Conservation (phyloP, 2,888 invertebrate species). For the Desoria tigrina region DNA sequence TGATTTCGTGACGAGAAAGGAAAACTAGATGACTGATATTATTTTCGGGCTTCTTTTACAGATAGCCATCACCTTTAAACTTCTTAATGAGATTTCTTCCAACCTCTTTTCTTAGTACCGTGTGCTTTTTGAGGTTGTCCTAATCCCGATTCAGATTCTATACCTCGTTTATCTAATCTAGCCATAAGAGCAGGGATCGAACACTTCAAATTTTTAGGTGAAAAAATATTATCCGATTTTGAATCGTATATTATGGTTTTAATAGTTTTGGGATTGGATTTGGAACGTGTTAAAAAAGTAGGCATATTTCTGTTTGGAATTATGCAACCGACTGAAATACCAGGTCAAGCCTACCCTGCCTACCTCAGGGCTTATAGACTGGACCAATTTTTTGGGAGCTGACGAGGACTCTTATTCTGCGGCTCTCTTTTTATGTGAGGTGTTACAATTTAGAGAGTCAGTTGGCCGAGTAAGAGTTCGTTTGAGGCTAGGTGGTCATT, state of each 20-base stretch:
- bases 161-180: too few relatives aligned
- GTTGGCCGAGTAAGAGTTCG: constrained; percentile 35
- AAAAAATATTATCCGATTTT: too few relatives aligned
- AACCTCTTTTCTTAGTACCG: neutral
- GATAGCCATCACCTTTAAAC: constrained; percentile 36
- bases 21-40: constrained; percentile 41
- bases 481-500: constrained; percentile 52
- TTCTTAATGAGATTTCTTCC: constrained; percentile 25
- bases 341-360: too few relatives aligned
- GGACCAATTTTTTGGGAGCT: constrained; percentile 9
- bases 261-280: too few relatives aligned
- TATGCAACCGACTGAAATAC: too few relatives aligned
- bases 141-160: too few relatives aligned
- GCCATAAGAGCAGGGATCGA: too few relatives aligned
- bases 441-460: constrained; percentile 37
- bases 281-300: too few relatives aligned
- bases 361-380: constrained; percentile 11
- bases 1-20: constrained; percentile 48
- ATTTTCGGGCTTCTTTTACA: constrained; percentile 41
- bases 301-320: too few relatives aligned
- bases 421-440: constrained; percentile 45
- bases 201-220: too few relatives aligned
- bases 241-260: too few relatives aligned
- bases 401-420: constrained; percentile 18
- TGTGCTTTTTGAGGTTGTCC: too few relatives aligned